These are phyloP conservation scores for Philypnodon macrostomus DNA, from an alignment of 2,797 vertebrate species.

Conservation along the genomic window DNA sequence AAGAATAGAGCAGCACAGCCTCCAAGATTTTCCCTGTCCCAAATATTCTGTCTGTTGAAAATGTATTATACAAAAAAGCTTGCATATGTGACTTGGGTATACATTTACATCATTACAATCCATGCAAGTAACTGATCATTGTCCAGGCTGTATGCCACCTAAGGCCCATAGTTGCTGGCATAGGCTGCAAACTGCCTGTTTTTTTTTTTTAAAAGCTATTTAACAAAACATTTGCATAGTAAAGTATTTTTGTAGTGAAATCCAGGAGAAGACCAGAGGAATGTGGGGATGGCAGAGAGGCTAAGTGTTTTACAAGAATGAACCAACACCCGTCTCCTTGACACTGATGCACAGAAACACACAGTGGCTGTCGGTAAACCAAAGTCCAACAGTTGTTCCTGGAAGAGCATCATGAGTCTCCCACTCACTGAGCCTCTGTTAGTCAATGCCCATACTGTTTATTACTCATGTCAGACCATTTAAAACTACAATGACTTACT, in stretches of 20 bases:
- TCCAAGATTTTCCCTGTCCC: too few relatives aligned
- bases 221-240: too few relatives aligned
- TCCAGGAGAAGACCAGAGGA: conserved; percentile 26
- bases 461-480: conserved; percentile 54
- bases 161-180: too few relatives aligned
- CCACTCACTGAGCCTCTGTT: conserved; percentile 65
- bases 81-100: too few relatives aligned
- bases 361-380: conserved; percentile 74
- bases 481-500: conserved; percentile 23
- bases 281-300: conserved; percentile 11
- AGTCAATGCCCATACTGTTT: conserved; percentile 61
- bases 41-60: too few relatives aligned
- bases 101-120: too few relatives aligned
- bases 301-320: conserved; percentile 36
- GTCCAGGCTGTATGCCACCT: too few relatives aligned
- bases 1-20: too few relatives aligned
- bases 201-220: too few relatives aligned
- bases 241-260: conserved; percentile 15
- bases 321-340: conserved; percentile 52
- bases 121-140: too few relatives aligned
- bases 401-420: conserved; percentile 74
- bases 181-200: too few relatives aligned
- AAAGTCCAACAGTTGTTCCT: conserved; percentile 73
- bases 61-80: too few relatives aligned
- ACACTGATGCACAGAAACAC: conserved; percentile 48